phyloP scores from a whole-genome alignment of 1,140 invertebrate species.

The Delia radicum region DNA sequence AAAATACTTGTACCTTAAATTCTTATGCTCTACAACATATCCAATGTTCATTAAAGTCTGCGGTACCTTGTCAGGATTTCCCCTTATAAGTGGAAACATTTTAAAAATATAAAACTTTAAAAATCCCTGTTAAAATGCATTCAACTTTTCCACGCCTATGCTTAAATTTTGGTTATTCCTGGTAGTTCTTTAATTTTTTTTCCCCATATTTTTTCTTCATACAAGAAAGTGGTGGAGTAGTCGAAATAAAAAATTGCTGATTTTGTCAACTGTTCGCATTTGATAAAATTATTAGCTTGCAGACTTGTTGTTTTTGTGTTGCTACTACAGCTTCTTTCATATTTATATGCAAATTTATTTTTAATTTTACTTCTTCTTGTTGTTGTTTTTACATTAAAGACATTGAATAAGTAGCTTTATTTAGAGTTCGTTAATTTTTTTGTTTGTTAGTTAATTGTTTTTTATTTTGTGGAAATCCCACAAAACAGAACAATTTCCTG shows the following conservation, averaged over 20 bases:
- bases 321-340: conserved; percentile 19
- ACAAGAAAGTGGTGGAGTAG: background rate
- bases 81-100: too few species aligned
- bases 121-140: too few species aligned
- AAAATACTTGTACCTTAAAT: too few species aligned
- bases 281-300: conserved; percentile 54
- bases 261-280: conserved; percentile 53
- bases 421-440: conserved; percentile 1
- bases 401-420: background rate
- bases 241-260: conserved; percentile 41
- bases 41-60: too few species aligned
- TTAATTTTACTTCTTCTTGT: conserved; percentile 27
- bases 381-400: conserved; percentile 26
- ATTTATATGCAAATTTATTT: conserved; percentile 33
- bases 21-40: too few species aligned
- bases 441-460: background rate
- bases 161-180: background rate
- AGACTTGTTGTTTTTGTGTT: conserved; percentile 17
- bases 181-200: background rate
- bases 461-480: background rate
- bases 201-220: background rate
- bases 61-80: too few species aligned
- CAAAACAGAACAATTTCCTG: conserved; percentile 7
- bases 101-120: too few species aligned
- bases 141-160: background rate